A percentile compares a stretch with the other conserved stretches of the same genome.
Conservation (phyloP, 2,888 invertebrate genomes). For the Euspilapteryx auroguttella region DNA sequence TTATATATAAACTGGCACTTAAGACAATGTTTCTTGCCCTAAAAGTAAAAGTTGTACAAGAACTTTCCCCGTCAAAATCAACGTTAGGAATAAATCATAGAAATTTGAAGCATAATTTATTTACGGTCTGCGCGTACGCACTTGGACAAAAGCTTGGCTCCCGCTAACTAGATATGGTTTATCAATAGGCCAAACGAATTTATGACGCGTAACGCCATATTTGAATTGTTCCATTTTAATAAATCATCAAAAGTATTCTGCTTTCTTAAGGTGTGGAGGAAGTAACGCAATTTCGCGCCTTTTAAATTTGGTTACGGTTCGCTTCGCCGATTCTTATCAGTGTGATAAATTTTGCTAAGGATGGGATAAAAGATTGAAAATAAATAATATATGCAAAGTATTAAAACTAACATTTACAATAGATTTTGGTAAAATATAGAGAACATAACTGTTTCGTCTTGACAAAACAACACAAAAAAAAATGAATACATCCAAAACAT, state of each 20-base stretch:
- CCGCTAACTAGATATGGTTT: slow-evolving; percentile 14
- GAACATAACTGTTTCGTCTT: too few relatives aligned
- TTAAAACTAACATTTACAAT: too few relatives aligned
- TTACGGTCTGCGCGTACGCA: slow-evolving; percentile 21
- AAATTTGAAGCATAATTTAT: slow-evolving; percentile 13
- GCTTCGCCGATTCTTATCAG: slow-evolving; percentile 9
- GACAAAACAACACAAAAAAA: too few relatives aligned
- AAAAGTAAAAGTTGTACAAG: too few relatives aligned
- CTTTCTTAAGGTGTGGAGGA: slow-evolving; percentile 7
- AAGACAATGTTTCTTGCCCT: too few relatives aligned
- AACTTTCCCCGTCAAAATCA: slow-evolving; percentile 12
- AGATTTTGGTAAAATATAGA: too few relatives aligned
- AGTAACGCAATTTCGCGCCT: slow-evolving; percentile 22
- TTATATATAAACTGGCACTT: too few relatives aligned
- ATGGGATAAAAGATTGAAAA: too few relatives aligned
- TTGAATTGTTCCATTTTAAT: slow-evolving; percentile 20
- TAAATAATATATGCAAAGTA: not conserved
- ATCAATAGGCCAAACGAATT: slow-evolving; percentile 35
- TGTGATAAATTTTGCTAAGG: too few relatives aligned
- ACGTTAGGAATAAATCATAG: slow-evolving; percentile 19
- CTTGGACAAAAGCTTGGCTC: slow-evolving; percentile 21
- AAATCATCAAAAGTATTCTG: slow-evolving; percentile 17
- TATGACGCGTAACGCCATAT: slow-evolving; percentile 38
- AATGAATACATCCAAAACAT: too few relatives aligned
- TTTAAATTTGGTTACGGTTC: slow-evolving; percentile 27